Percentiles rank a stretch among this genome's conserved stretches.
Conservation (phyloP, 2,888 invertebrate species). For the Drosophila planitibia region DNA sequence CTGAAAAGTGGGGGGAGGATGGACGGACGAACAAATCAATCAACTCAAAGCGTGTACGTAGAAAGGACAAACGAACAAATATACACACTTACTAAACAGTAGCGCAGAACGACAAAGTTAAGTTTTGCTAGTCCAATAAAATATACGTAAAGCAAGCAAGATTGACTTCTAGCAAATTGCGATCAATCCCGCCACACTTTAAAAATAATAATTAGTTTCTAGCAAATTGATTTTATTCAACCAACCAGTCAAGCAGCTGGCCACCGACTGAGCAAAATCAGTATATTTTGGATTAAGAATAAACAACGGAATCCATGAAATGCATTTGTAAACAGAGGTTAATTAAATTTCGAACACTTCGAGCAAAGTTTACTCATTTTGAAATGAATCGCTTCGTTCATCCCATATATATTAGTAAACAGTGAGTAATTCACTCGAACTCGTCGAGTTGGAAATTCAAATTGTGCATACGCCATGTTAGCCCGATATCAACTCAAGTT, state of each 20-base stretch:
- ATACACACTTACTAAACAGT: constrained; percentile 11
- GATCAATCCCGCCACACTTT: constrained; percentile 9
- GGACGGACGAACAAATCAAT: constrained; percentile 52
- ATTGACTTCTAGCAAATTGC: constrained; percentile 56
- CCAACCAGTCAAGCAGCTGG: neutral
- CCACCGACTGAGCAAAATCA: neutral
- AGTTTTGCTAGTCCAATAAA: constrained; percentile 36
- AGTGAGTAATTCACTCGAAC: constrained; percentile 5
- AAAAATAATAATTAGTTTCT: constrained; percentile 64
- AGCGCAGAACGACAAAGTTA: constrained; percentile 30
- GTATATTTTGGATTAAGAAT: constrained; percentile 15
- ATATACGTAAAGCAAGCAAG: neutral
- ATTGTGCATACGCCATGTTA: constrained; percentile 49
- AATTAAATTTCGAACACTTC: constrained; percentile 11
- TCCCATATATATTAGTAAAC: neutral
- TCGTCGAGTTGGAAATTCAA: constrained; percentile 33
- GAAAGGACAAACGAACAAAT: constrained; percentile 49
- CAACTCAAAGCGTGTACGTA: constrained; percentile 48
- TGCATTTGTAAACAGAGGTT: constrained; percentile 46
- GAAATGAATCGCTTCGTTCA: constrained; percentile 2
- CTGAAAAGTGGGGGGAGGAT: neutral
- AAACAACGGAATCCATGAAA: constrained; percentile 39
- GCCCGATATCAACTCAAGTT: constrained; percentile 21
- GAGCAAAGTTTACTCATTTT: constrained; percentile 22
- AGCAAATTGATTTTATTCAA: constrained; percentile 53